phyloP scores from a whole-genome alignment of 2,113 vertebrate genomes.

The Leucopternis melanops region DNA sequence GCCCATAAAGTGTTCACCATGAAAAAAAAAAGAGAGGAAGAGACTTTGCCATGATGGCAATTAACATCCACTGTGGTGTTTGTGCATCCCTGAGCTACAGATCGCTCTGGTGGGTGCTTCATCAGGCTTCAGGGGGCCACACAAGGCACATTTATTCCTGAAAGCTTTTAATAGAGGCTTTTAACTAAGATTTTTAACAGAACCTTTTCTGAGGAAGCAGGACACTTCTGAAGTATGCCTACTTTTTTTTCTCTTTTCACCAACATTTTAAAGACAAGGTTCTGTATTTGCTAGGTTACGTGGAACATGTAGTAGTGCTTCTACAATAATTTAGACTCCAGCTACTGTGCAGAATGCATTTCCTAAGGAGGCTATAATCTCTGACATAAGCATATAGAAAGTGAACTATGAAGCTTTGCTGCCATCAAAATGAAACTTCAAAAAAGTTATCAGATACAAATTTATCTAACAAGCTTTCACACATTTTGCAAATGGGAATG shows the following conservation, averaged over 20 bases:
- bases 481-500: conserved; percentile 9
- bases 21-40: not conserved
- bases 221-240: not conserved
- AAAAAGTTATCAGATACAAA: not conserved
- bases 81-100: not conserved
- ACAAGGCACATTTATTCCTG: not conserved
- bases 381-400: not conserved
- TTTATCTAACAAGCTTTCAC: not conserved
- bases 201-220: not conserved
- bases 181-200: conserved; percentile 12
- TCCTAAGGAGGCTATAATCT: not conserved
- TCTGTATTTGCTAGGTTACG: not conserved
- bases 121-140: not conserved
- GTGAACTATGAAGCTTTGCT: not conserved
- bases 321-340: not conserved
- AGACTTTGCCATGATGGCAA: not conserved
- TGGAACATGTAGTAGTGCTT: not conserved
- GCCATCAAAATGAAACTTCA: not conserved
- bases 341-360: not conserved
- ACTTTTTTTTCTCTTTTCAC: not conserved
- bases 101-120: not conserved
- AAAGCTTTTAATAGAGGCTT: conserved; percentile 15
- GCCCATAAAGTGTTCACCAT: conserved; percentile 39
- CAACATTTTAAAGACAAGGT: not conserved
- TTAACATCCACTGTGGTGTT: not conserved